Evolutionary conservation across 2,888 invertebrate species (phyloP), one percentile per base, ranked within the genome.

Genomic region (Cephus spinipes): DNA sequence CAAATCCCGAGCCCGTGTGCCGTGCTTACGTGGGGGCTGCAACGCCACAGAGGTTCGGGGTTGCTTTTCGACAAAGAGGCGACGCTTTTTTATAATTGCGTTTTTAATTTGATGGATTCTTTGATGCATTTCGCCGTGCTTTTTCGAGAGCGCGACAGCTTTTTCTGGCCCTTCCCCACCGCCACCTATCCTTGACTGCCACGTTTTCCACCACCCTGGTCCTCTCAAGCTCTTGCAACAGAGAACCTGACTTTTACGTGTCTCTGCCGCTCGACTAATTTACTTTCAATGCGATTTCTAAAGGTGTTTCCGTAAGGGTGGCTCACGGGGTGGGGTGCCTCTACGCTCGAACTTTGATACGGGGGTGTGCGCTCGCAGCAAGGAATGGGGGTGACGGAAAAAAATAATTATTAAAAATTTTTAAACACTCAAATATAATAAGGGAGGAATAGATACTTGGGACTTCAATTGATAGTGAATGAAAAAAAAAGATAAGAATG

Each of bases 61-160:
- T 86, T 85, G 85, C 86, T 88, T 88, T 88, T 88, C 85, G 90
- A 89, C 89, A 89, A 88, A 89, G 89, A 83, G 81, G 81, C 85
- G 84, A 86, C 86, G 87, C 88, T 87, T 89, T 88, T 89, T 90
- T 89, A 88, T 90, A 90, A 91, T 90, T 91, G 89, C 89, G 87
- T 90, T 91, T 91, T 91, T 91, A 90, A 90, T 91, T 90, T 90
- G 90, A 89, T 88, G 89, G 87, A 89, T 88, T 87, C 88, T 89
- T 89, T 89, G 89, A 90, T 86, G 88, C 86, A 85, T 87, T 88
- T 86, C 83, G 83, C 78, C 73, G 81, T 82, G 83, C 83, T 79
- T 84, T 79, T 84, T 82, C 82, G 71, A 78, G 75, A 77, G 80
- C 82, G 79, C 84, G 83, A 83, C 80, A 79, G 80, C 81, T 82